Base-by-base conservation (phyloP, 2,797 vertebrate species). In the Galagoides demidoff region DNA sequence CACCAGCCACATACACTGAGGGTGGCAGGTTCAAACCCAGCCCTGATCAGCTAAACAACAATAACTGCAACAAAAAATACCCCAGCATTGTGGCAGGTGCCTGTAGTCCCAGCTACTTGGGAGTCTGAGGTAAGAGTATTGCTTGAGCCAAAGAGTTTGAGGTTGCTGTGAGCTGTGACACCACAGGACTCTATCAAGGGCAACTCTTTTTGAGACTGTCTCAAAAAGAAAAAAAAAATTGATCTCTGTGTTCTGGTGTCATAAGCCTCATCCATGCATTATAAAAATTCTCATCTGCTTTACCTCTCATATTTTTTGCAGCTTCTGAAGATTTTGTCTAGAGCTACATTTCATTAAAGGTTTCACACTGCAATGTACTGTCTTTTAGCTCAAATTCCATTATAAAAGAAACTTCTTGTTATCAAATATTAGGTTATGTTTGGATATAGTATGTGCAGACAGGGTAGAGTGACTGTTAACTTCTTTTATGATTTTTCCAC, bases 371-470 rank as follows among this genome's bases (percentile, higher is more conserved):
- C 59, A 19, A 83, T 83, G 10, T 94, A 34, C 34, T 89, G 43
- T 81, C 23, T 61, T 20, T 95, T 68, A 88, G 39, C 81, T 92
- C 52, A 29, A 82, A 12, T 83, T 88, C 14, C 49, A 63, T 49
- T 95, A 52, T 70, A 73, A 71, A 90, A 90, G 11, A 94, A 90
- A 78, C 22, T 63, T 63, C 34, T n/a, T 19, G 16, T 85, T 10
- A 78, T 71, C n/a, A 64, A 63, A n/a, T 45, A 43, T 14, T n/a
- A 85, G 34, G 64, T 63, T 71, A n/a, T 34, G 11, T 7, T 85
- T n/a, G 71, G n/a, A 4, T 71, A 29, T 85, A 37, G 10, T 70
- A 57, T 3, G 17, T 43, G 79, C 43, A 85, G 27, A 29, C 78
- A 94, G 9, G 13, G 13, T 43, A 70, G 49, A 45, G 49, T 85